phyloP scores from a whole-genome alignment of 2,888 invertebrate species.

The Shargacucullia verbasci region DNA sequence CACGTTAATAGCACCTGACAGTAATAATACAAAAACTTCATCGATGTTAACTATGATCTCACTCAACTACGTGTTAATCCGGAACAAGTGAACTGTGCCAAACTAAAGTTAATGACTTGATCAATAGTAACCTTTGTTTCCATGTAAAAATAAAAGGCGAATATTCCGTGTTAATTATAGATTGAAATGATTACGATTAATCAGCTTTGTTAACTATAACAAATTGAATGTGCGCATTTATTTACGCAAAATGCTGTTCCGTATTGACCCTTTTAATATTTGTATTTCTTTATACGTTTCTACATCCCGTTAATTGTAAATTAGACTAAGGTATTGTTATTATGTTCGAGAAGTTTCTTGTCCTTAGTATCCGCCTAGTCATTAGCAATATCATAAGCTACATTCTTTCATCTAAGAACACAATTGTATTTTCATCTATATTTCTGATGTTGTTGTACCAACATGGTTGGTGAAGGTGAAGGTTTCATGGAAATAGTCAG shows the following conservation, averaged over 20 bases:
- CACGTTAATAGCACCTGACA: slow-evolving; percentile 21
- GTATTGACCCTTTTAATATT: too few relatives aligned
- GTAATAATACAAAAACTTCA: slow-evolving; percentile 31
- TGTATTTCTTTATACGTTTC: too few relatives aligned
- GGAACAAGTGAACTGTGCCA: slow-evolving; percentile 15
- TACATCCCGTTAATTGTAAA: too few relatives aligned
- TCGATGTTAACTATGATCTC: not conserved
- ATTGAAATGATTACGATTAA: slow-evolving; percentile 20
- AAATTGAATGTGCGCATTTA: not conserved
- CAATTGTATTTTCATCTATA: too few relatives aligned
- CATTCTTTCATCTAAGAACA: too few relatives aligned
- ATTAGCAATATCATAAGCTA: too few relatives aligned
- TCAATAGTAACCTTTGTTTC: slow-evolving; percentile 19
- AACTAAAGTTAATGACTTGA: slow-evolving; percentile 4
- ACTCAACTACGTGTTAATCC: slow-evolving; percentile 12
- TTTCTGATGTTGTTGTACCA: too few relatives aligned
- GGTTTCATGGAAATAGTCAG: too few relatives aligned
- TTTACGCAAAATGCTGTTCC: slow-evolving; percentile 1
- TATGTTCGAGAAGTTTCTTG: not conserved
- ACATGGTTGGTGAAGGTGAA: too few relatives aligned
- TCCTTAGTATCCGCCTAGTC: too few relatives aligned
- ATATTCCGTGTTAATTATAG: slow-evolving; percentile 26
- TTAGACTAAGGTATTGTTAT: slow-evolving; percentile 1
- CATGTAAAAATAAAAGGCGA: slow-evolving; percentile 17
- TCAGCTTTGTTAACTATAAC: slow-evolving; percentile 4